Conservation (phyloP, 92 coral and sea anemone species). For the Phenganax subtilis region DNA sequence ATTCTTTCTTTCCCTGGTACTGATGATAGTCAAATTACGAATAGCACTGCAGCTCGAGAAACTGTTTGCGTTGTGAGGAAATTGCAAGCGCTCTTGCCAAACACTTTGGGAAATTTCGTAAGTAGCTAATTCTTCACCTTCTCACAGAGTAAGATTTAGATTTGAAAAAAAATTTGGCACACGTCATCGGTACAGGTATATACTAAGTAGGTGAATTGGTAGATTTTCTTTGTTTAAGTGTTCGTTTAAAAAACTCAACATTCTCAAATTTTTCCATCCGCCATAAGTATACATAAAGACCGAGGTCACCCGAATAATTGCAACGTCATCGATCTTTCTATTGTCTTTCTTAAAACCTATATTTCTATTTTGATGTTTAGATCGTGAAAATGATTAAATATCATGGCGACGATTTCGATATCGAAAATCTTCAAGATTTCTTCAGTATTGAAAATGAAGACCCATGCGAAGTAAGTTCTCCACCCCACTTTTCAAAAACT, state of each 20-base stretch:
- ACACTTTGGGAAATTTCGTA: constrained; percentile 37
- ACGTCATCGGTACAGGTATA: too few species aligned
- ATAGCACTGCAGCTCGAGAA: constrained; percentile 23
- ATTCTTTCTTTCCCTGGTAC: constrained; percentile 8
- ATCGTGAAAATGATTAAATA: constrained; percentile 25
- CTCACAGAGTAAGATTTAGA: too few species aligned
- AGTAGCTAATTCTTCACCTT: not conserved
- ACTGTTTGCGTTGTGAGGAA: constrained; percentile 13
- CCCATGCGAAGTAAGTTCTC: constrained; percentile 5
- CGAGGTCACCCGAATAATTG: too few species aligned
- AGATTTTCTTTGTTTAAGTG: too few species aligned
- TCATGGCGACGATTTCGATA: constrained; percentile 7
- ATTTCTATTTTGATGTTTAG: constrained; percentile 2
- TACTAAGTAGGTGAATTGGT: too few species aligned
- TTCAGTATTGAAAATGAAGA: not conserved
- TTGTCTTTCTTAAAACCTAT: not conserved
- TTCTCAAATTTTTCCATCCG: too few species aligned
- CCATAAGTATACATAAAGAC: too few species aligned
- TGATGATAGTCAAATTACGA: not conserved
- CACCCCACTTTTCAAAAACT: too few species aligned
- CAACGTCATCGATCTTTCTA: not conserved
- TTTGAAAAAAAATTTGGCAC: too few species aligned
- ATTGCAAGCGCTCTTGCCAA: constrained; percentile 17
- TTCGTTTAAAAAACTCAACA: too few species aligned
- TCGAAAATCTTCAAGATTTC: constrained; percentile 12